These are phyloP conservation scores for Polypterus bichir DNA, from an alignment of 2,113 vertebrate species.

Conservation along the genomic window DNA sequence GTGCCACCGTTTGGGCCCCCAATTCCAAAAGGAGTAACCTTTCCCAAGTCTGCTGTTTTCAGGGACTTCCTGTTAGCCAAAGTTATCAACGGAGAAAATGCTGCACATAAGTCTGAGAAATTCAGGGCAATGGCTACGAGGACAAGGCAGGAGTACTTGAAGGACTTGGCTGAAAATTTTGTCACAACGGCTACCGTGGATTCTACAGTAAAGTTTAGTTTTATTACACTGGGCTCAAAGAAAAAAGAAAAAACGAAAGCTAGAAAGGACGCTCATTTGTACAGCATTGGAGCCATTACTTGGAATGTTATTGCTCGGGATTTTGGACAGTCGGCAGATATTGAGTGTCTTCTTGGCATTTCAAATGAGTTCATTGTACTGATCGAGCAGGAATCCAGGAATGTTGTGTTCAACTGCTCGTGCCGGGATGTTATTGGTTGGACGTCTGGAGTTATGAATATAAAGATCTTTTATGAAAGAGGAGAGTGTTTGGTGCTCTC, in stretches of 20 bases:
- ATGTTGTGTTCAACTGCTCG: conserved; percentile 94
- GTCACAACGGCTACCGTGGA: conserved; percentile 83
- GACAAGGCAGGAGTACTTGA: conserved; percentile 89
- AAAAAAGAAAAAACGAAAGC: conserved; percentile 85
- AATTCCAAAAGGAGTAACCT: conserved; percentile 91
- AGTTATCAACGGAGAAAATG: conserved; percentile 95
- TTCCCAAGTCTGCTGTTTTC: conserved; percentile 92
- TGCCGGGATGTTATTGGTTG: conserved; percentile 94
- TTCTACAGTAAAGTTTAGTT: conserved; percentile 85
- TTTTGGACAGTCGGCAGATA: conserved; percentile 76
- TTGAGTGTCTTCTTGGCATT: conserved; percentile 80
- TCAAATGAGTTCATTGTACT: conserved; percentile 93
- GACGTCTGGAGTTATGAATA: conserved; percentile 82
- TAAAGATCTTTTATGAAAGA: conserved; percentile 91
- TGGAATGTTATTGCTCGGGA: conserved; percentile 83
- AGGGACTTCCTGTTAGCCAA: conserved; percentile 97
- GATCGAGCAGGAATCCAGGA: conserved; percentile 84
- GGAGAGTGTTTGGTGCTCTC: conserved; percentile 88
- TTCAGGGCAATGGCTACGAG: conserved; percentile 92
- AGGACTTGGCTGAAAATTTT: conserved; percentile 92
- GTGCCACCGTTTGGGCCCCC: conserved; percentile 89
- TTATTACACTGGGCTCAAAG: conserved; percentile 89
- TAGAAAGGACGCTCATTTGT: conserved; percentile 75
- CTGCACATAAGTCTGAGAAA: conserved; percentile 91
- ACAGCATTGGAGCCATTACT: conserved; percentile 77